phyloP scores from a whole-genome alignment of 2,888 invertebrate species.

The Cerceris ruficornis region DNA sequence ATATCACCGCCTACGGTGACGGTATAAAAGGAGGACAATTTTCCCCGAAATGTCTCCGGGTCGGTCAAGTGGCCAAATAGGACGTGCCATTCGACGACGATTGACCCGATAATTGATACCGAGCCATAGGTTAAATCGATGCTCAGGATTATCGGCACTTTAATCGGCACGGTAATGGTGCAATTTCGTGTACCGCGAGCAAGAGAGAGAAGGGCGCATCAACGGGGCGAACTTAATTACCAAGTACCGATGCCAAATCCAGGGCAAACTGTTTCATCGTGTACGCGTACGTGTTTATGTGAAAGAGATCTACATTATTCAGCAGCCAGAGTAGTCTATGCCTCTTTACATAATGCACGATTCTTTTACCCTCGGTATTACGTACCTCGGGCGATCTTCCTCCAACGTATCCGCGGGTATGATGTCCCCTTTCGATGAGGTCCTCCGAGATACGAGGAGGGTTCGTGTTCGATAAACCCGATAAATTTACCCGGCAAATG shows the following conservation, averaged over 20 bases:
- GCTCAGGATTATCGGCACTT: conserved; percentile 61
- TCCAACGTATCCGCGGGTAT: conserved; percentile 3
- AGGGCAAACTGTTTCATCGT: conserved; percentile 37
- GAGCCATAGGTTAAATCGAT: conserved; percentile 63
- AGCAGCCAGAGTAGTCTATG: conserved; percentile 24
- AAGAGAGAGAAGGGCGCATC: conserved; percentile 18
- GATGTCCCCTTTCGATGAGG: conserved; percentile 64
- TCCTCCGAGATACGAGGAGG: conserved; percentile 39
- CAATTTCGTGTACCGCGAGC: conserved; percentile 53
- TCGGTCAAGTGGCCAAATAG: conserved; percentile 55
- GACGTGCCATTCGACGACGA: conserved; percentile 50
- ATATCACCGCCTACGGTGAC: background rate
- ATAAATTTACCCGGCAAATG: conserved; percentile 61
- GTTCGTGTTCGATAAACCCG: conserved; percentile 58
- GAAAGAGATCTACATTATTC: conserved; percentile 54
- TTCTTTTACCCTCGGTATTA: conserved; percentile 32
- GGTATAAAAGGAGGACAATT: conserved; percentile 44
- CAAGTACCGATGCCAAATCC: conserved; percentile 58
- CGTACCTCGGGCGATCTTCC: conserved; percentile 20
- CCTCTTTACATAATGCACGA: conserved; percentile 41
- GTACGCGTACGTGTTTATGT: conserved; percentile 52
- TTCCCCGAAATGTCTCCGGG: conserved; percentile 49
- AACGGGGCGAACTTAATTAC: conserved; percentile 57
- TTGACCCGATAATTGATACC: conserved; percentile 64
- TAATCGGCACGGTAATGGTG: conserved; percentile 57